A percentile compares a stretch with the other conserved stretches of the same genome.
Evolutionary conservation across 2,888 invertebrate genomes (phyloP).

Genomic region (Campaea margaritaria): DNA sequence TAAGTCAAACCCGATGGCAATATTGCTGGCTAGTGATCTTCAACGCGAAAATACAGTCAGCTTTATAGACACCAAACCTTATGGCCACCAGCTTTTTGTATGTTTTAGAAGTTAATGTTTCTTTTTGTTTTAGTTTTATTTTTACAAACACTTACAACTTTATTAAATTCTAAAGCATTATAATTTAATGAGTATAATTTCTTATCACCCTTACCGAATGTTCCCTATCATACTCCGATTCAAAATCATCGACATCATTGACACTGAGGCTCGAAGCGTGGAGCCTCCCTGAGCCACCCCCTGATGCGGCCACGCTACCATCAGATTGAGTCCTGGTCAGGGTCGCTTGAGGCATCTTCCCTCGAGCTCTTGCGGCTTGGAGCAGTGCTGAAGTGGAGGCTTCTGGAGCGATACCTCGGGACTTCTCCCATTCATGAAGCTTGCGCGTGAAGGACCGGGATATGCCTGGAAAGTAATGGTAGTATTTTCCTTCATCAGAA

Average conservation of each 20-base stretch:
- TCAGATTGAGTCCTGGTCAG: constrained; percentile 91
- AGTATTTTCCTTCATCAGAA: too few relatives aligned
- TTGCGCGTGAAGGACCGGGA: constrained; percentile 95
- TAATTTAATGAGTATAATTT: too few relatives aligned
- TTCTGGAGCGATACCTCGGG: constrained; percentile 94
- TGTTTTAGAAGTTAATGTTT: not conserved
- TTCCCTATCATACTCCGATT: constrained; percentile 83
- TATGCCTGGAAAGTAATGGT: constrained; percentile 79
- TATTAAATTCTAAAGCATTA: too few relatives aligned
- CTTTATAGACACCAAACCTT: not conserved
- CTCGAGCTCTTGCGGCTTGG: constrained; percentile 74
- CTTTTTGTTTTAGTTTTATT: too few relatives aligned
- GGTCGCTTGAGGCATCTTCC: constrained; percentile 62
- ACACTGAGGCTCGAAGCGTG: constrained; percentile 90
- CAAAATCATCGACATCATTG: constrained; percentile 89
- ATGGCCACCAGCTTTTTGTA: not conserved
- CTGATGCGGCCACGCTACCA: constrained; percentile 88
- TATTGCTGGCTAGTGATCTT: too few relatives aligned
- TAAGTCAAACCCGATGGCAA: too few relatives aligned
- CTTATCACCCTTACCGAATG: constrained; percentile 66
- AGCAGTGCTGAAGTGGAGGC: constrained; percentile 93
- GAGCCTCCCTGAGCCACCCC: constrained; percentile 86
- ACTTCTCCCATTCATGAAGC: constrained; percentile 96
- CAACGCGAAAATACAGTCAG: too few relatives aligned
- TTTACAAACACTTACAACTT: too few relatives aligned